phyloP scores from a whole-genome alignment of 2,888 invertebrate genomes.

The Spisula solida region DNA sequence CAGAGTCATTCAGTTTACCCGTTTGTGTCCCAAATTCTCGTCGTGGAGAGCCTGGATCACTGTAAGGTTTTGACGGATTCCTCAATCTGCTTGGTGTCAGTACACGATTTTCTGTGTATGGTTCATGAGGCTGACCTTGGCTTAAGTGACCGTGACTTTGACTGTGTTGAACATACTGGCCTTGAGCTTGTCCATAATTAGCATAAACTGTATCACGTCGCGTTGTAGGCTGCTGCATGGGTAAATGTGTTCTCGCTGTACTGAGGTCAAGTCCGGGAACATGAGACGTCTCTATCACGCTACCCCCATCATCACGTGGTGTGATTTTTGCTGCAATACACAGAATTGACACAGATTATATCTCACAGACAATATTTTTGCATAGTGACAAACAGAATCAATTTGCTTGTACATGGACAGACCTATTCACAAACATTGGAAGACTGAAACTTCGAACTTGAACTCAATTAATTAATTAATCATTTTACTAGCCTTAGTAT shows the following conservation, averaged over 20 bases:
- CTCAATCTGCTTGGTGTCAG: slow-evolving; percentile 90
- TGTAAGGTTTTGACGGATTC: slow-evolving; percentile 68
- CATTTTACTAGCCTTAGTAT: no score
- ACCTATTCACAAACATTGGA: no score
- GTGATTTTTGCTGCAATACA: slow-evolving; percentile 75
- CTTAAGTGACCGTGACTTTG: slow-evolving; percentile 23
- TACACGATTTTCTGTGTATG: slow-evolving; percentile 87
- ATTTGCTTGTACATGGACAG: no score
- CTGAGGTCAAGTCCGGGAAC: slow-evolving; percentile 76
- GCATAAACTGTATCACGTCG: background rate
- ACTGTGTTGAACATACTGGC: background rate
- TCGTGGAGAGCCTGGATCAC: slow-evolving; percentile 75
- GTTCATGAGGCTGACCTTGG: slow-evolving; percentile 62
- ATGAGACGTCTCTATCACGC: slow-evolving; percentile 60
- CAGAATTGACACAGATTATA: background rate
- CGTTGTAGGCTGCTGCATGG: slow-evolving; percentile 16
- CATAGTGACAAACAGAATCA: no score
- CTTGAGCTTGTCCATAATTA: slow-evolving; percentile 26
- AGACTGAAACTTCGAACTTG: no score
- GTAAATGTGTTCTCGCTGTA: slow-evolving; percentile 46
- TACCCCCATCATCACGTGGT: slow-evolving; percentile 66
- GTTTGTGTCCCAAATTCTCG: slow-evolving; percentile 86
- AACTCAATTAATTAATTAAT: no score
- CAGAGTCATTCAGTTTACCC: slow-evolving; percentile 71
- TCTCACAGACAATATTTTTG: background rate